Conservation (phyloP, 2,888 invertebrate genomes). For the Ormyrus nitidulus region DNA sequence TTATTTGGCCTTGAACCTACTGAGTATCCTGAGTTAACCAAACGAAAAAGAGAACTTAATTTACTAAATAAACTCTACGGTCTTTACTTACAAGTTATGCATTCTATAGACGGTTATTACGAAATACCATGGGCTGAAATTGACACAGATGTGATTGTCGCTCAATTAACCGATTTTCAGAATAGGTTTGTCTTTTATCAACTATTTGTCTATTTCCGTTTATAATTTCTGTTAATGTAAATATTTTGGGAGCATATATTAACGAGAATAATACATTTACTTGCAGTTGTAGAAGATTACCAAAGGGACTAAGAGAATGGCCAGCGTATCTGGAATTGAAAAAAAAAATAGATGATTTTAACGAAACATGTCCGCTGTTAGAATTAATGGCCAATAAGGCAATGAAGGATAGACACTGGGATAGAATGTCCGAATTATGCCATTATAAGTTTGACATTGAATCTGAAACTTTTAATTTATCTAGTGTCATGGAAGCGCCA, state of each 20-base stretch:
- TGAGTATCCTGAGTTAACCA: conserved; percentile 87
- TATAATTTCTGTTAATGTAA: background rate
- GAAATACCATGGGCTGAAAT: conserved; percentile 90
- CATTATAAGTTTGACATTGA: conserved; percentile 86
- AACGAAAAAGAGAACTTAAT: conserved; percentile 89
- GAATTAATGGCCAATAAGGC: conserved; percentile 93
- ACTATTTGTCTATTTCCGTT: background rate
- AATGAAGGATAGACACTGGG: conserved; percentile 90
- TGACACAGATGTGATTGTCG: conserved; percentile 87
- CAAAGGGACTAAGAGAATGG: conserved; percentile 91
- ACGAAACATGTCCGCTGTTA: conserved; percentile 89
- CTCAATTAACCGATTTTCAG: conserved; percentile 89
- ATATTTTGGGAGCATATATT: background rate
- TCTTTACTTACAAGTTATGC: conserved; percentile 88
- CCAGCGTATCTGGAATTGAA: conserved; percentile 90
- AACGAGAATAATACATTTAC: conserved; percentile 25
- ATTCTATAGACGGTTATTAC: conserved; percentile 90
- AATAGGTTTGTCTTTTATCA: conserved; percentile 73
- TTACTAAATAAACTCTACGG: conserved; percentile 89
- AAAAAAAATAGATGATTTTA: conserved; percentile 93
- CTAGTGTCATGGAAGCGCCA: conserved; percentile 90
- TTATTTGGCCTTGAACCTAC: conserved; percentile 90
- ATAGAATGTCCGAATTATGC: conserved; percentile 78
- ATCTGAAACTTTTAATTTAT: conserved; percentile 86
- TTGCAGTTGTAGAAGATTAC: conserved; percentile 86